Evolutionary conservation across 2,797 vertebrate species (phyloP).

Genomic region (Sebastiscus tertius): DNA sequence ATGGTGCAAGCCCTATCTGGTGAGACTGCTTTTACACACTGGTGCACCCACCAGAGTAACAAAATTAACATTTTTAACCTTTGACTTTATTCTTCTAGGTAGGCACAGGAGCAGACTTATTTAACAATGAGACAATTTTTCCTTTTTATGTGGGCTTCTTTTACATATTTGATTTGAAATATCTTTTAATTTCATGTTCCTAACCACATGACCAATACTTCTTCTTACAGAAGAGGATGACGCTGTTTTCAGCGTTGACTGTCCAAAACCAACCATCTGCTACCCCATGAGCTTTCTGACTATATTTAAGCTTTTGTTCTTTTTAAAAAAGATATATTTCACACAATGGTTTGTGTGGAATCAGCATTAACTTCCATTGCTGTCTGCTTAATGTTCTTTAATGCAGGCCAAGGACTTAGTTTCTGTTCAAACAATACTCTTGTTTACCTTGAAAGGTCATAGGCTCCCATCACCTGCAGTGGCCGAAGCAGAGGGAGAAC

Average conservation of each 20-base stretch:
- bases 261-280: neutral
- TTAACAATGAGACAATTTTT: neutral
- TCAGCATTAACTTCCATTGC: neutral
- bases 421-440: neutral
- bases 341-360: neutral
- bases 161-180: neutral
- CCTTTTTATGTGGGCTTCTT: neutral
- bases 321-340: neutral
- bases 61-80: neutral
- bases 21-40: constrained; percentile 66
- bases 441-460: neutral
- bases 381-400: neutral
- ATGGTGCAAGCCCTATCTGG: constrained; percentile 91
- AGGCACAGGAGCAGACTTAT: neutral
- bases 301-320: neutral
- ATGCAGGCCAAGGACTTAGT: neutral
- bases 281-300: neutral
- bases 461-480: neutral
- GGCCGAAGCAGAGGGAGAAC: neutral
- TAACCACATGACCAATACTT: neutral
- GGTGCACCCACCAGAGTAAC: neutral
- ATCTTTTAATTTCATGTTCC: neutral
- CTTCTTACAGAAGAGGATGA: neutral
- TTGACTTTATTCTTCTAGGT: neutral
- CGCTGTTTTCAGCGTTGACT: neutral